A percentile compares a stretch with the other conserved stretches of the same genome.
Conservation (phyloP, 2,888 invertebrate species). For the Papilio elwesi region DNA sequence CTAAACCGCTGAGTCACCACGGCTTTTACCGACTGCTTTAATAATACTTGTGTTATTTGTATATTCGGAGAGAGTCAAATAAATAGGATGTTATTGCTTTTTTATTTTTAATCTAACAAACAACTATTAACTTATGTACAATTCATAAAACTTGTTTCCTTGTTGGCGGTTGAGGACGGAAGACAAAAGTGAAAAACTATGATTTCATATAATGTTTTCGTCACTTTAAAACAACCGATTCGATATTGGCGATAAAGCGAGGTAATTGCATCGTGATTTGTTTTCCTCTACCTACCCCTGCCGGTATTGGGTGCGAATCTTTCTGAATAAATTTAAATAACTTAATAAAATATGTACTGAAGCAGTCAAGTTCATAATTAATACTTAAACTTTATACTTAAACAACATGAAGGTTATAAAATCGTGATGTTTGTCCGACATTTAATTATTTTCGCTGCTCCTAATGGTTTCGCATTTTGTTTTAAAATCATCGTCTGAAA, state of each 20-base stretch:
- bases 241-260: not conserved
- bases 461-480: conserved; percentile 4
- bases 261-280: not conserved
- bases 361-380: not conserved
- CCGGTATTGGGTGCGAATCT: not conserved
- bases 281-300: not conserved
- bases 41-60: no score
- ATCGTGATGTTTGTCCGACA: not conserved
- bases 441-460: not conserved
- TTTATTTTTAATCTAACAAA: no score
- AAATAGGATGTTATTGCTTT: no score
- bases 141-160: no score
- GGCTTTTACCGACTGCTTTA: no score
- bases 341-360: not conserved
- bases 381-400: conserved; percentile 8
- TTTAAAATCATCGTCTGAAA: conserved; percentile 7
- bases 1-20: no score
- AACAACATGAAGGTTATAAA: not conserved
- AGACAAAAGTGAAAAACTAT: no score
- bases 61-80: no score
- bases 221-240: no score
- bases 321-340: conserved; percentile 1
- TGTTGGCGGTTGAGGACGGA: no score
- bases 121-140: no score
- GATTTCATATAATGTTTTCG: no score